Conservation (phyloP, 1,140 invertebrate species). For the Neodiprion virginianus region DNA sequence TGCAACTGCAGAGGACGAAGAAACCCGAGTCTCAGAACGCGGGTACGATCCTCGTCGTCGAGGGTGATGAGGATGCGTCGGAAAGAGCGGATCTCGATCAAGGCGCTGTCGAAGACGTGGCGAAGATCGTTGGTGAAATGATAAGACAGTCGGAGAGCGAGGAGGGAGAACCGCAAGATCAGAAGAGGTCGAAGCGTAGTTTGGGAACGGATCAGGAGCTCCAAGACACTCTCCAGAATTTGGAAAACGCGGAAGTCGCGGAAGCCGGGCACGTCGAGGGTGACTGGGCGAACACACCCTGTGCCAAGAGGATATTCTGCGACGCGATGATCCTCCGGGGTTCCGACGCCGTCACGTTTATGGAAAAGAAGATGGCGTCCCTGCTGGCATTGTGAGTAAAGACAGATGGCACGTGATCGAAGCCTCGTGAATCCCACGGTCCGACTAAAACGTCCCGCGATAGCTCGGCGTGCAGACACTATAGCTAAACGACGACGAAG, state of each 20-base stretch:
- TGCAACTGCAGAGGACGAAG: conserved; percentile 18
- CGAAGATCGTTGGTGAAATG: conserved; percentile 15
- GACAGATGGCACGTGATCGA: neutral
- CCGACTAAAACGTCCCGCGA: neutral
- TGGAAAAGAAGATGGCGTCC: conserved; percentile 81
- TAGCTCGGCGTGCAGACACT: neutral
- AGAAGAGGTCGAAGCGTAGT: conserved; percentile 50
- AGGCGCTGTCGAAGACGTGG: conserved; percentile 4
- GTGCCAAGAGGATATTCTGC: conserved; percentile 78
- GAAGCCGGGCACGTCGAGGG: conserved; percentile 53
- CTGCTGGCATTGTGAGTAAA: conserved; percentile 74
- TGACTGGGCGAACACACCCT: conserved; percentile 76
- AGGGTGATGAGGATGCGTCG: conserved; percentile 19
- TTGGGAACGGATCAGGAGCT: conserved; percentile 47
- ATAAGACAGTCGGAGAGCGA: conserved; percentile 11
- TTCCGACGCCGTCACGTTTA: conserved; percentile 69
- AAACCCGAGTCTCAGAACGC: neutral
- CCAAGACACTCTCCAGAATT: conserved; percentile 62
- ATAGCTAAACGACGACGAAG: neutral
- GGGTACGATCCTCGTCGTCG: conserved; percentile 29
- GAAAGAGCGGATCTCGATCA: neutral
- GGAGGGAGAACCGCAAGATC: conserved; percentile 29
- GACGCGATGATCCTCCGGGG: conserved; percentile 72
- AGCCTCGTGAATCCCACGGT: too few relatives aligned
- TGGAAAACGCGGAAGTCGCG: conserved; percentile 59